These are phyloP conservation scores for Yponomeuta evonymella DNA, from an alignment of 2,888 invertebrate genomes.

Conservation along the genomic window DNA sequence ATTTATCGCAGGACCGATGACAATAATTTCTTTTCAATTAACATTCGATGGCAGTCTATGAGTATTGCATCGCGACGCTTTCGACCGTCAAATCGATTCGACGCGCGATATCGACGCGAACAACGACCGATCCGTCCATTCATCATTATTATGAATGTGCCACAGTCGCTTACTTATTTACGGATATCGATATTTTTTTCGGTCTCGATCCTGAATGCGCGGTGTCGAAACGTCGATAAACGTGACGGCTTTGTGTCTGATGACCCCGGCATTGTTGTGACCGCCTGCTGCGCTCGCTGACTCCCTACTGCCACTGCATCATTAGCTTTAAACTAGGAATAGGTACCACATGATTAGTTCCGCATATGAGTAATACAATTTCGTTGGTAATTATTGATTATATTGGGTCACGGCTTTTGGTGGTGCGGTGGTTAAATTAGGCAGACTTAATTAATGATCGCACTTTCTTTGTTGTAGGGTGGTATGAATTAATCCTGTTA, in stretches of 20 bases:
- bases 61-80: constrained; percentile 39
- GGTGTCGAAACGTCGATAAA: constrained; percentile 68
- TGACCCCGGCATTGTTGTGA: constrained; percentile 63
- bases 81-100: constrained; percentile 63
- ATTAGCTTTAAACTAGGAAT: constrained; percentile 27
- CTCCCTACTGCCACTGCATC: constrained; percentile 6
- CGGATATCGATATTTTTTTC: constrained; percentile 77
- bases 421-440: constrained; percentile 50
- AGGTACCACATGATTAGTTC: constrained; percentile 60
- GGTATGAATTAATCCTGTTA: constrained; percentile 12
- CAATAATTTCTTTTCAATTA: constrained; percentile 69
- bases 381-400: constrained; percentile 72
- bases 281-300: constrained; percentile 50
- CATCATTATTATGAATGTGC: constrained; percentile 76
- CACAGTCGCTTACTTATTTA: constrained; percentile 75
- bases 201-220: constrained; percentile 66
- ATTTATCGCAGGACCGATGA: constrained; percentile 62
- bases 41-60: constrained; percentile 50
- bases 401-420: constrained; percentile 60
- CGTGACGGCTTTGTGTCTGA: constrained; percentile 64
- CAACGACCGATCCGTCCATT: constrained; percentile 65
- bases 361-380: constrained; percentile 58
- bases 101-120: constrained; percentile 64
- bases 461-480: constrained; percentile 31
- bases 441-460: constrained; percentile 56